Conservation (phyloP, 2,113 vertebrate genomes). For the Rhinogobius similis region DNA sequence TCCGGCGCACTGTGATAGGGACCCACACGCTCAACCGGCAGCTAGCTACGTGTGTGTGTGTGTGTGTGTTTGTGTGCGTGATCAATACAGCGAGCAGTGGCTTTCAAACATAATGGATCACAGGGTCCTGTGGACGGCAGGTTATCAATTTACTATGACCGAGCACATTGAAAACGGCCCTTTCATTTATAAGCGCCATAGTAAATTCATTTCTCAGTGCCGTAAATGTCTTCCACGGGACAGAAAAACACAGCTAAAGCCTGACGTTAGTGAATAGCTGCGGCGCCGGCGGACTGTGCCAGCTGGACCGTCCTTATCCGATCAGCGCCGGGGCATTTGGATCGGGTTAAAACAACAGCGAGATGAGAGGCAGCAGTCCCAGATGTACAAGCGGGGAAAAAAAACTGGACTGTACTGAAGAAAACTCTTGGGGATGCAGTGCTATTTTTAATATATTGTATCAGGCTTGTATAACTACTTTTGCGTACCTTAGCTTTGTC, state of each 20-base stretch:
- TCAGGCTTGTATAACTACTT: background rate
- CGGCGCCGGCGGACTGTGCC: background rate
- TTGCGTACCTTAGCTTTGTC: no score
- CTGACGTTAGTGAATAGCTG: slow-evolving; percentile 16
- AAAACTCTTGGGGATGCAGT: background rate
- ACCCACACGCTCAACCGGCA: slow-evolving; percentile 4
- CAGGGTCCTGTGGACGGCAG: slow-evolving; percentile 13
- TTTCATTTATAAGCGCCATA: slow-evolving; percentile 28
- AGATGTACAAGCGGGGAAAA: slow-evolving; percentile 6
- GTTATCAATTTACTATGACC: slow-evolving; percentile 43
- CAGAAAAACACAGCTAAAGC: slow-evolving; percentile 6
- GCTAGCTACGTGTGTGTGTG: background rate
- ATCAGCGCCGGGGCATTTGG: background rate
- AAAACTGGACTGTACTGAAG: background rate
- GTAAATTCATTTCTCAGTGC: slow-evolving; percentile 22
- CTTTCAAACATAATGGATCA: slow-evolving; percentile 43
- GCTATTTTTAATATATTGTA: background rate
- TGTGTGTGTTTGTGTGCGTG: background rate
- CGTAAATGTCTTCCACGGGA: slow-evolving; percentile 16
- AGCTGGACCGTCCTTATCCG: background rate
- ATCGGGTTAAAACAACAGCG: background rate
- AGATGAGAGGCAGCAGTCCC: background rate
- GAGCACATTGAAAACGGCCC: slow-evolving; percentile 29
- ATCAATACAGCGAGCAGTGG: slow-evolving; percentile 38
- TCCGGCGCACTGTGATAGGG: slow-evolving; percentile 19